Evolutionary conservation across 2,797 vertebrate species (phyloP).

Genomic region (Emys orbicularis): DNA sequence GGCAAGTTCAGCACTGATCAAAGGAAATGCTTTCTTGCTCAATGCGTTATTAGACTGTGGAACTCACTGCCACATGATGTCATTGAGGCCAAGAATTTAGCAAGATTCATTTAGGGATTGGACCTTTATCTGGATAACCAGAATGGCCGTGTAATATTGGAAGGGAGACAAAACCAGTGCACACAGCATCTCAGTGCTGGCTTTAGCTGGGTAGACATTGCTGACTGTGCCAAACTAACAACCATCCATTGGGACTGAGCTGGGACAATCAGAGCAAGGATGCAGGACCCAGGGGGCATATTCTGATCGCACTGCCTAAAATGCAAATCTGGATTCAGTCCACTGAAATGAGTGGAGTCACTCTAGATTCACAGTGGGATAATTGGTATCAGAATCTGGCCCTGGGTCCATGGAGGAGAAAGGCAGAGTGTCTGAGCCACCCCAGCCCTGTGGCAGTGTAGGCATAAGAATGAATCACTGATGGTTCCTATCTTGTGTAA

Average conservation of each 20-base stretch:
- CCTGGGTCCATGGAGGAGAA: neutral
- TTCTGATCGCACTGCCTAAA: neutral
- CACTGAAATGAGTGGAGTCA: neutral
- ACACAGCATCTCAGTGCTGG: fast-evolving
- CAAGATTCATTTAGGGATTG: neutral
- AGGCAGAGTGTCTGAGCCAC: neutral
- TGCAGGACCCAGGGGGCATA: fast-evolving
- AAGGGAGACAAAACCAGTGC: neutral
- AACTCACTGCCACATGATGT: neutral
- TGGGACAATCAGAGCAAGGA: fast-evolving
- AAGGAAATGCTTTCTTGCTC: neutral
- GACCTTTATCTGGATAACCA: neutral
- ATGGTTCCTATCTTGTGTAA: constrained; percentile 13
- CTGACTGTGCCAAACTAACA: neutral
- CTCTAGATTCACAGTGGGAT: neutral
- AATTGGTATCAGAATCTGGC: neutral
- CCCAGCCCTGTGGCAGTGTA: neutral
- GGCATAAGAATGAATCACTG: constrained; percentile 56
- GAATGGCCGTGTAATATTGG: neutral
- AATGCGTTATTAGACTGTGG: neutral
- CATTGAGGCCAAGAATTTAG: neutral
- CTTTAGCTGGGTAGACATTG: neutral
- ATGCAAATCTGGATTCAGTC: neutral
- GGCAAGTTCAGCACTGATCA: neutral
- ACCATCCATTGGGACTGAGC: fast-evolving